Evolutionary conservation across 2,797 vertebrate genomes (phyloP).

Genomic region (Premnoplex brunnescens): DNA sequence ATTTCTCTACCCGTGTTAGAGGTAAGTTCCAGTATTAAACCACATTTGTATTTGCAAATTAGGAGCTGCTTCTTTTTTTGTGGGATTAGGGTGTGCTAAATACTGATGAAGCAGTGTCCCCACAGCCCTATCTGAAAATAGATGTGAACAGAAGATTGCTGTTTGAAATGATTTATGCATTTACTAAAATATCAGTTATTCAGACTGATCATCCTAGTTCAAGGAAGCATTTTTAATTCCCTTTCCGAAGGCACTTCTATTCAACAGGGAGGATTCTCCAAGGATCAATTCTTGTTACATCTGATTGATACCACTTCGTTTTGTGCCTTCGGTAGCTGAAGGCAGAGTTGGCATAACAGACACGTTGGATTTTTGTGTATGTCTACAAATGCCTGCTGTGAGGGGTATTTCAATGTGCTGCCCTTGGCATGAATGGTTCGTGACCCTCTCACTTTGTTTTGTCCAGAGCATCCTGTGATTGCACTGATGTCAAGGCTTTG

Average conservation of each 20-base stretch:
- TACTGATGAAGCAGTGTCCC: not conserved
- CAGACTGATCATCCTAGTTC: not conserved
- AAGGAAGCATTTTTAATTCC: not conserved
- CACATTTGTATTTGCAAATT: not conserved
- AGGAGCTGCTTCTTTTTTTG: not conserved
- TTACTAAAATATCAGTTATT: not conserved
- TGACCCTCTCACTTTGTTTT: conserved; percentile 12
- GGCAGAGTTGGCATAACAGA: not conserved
- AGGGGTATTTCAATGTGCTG: not conserved
- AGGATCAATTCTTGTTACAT: not conserved
- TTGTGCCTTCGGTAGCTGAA: not conserved
- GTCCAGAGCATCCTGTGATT: conserved; percentile 5
- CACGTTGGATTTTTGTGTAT: not conserved
- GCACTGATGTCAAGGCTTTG: not conserved
- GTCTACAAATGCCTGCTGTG: not conserved
- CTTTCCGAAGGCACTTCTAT: not conserved
- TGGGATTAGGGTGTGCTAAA: not conserved
- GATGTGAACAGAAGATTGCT: not conserved
- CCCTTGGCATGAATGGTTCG: not conserved
- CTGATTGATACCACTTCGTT: not conserved
- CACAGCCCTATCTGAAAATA: not conserved
- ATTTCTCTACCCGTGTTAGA: conserved; percentile 82
- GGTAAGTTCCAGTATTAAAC: conserved; percentile 73
- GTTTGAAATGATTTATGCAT: not conserved
- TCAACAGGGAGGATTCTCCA: not conserved